These are phyloP conservation scores for Hololepta plana DNA, from an alignment of 2,888 invertebrate species.

Conservation along the genomic window DNA sequence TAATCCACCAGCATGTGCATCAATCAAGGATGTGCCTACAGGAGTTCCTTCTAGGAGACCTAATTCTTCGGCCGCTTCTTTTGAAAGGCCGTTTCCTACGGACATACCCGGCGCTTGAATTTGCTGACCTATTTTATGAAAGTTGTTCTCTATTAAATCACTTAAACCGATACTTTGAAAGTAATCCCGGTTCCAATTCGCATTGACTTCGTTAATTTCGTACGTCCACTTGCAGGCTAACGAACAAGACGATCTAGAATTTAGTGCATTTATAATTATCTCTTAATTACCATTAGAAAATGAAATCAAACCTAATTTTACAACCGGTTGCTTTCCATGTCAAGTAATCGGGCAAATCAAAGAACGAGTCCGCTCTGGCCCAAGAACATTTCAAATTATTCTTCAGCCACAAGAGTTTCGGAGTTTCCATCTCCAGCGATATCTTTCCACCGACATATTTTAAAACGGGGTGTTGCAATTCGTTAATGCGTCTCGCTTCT, in stretches of 20 bases:
- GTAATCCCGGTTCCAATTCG: constrained; percentile 57
- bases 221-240: constrained; percentile 92
- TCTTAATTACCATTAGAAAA: neutral
- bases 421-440: constrained; percentile 93
- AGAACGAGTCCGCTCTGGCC: constrained; percentile 53
- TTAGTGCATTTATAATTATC: neutral
- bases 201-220: constrained; percentile 41
- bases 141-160: constrained; percentile 50
- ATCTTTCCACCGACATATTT: constrained; percentile 81
- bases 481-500: constrained; percentile 69
- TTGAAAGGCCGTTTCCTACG: constrained; percentile 45
- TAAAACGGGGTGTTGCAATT: constrained; percentile 52
- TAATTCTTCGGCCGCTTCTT: constrained; percentile 45
- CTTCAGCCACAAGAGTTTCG: constrained; percentile 88
- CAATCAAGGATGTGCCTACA: constrained; percentile 80
- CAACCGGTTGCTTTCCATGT: constrained; percentile 81
- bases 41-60: constrained; percentile 54
- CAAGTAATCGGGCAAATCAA: constrained; percentile 85
- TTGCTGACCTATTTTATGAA: constrained; percentile 46
- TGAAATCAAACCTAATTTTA: constrained; percentile 35
- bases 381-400: constrained; percentile 48
- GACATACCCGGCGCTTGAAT: constrained; percentile 54
- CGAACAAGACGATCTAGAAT: constrained; percentile 67
- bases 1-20: constrained; percentile 88
- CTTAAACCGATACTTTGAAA: constrained; percentile 53